phyloP scores from a whole-genome alignment of 2,113 vertebrate genomes.

The Phoenicopterus ruber region DNA sequence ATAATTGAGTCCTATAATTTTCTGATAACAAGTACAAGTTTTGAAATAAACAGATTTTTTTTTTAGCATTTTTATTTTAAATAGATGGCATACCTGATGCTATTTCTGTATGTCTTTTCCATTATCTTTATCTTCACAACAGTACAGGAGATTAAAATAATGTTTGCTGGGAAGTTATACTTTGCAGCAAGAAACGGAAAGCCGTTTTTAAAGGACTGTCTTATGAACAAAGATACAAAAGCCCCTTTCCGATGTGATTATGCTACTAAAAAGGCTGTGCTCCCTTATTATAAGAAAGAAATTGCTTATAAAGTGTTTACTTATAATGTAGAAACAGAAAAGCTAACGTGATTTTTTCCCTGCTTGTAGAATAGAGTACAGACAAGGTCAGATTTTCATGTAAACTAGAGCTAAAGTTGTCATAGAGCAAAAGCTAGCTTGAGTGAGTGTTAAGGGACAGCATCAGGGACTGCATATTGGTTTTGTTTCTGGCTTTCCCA shows the following conservation, averaged over 20 bases:
- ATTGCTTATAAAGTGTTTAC: background rate
- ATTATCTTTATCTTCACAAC: background rate
- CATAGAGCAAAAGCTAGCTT: background rate
- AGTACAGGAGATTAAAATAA: background rate
- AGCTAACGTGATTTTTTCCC: background rate
- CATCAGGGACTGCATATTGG: background rate
- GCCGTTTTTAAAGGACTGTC: background rate
- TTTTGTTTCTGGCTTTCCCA: background rate
- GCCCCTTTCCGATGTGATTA: background rate
- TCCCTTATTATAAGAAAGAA: background rate
- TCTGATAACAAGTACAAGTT: background rate
- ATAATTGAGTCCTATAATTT: background rate
- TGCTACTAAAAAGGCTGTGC: background rate
- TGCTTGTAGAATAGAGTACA: background rate
- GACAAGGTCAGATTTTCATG: background rate
- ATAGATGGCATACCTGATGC: background rate
- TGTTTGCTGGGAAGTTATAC: background rate
- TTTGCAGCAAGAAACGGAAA: background rate
- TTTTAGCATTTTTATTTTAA: background rate
- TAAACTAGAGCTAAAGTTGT: background rate
- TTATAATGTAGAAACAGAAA: background rate
- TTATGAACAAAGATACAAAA: background rate
- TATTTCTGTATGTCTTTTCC: background rate
- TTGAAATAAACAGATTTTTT: background rate
- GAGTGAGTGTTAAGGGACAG: no score